Conservation (phyloP, 1,140 invertebrate genomes). For the Vanessa atalanta region DNA sequence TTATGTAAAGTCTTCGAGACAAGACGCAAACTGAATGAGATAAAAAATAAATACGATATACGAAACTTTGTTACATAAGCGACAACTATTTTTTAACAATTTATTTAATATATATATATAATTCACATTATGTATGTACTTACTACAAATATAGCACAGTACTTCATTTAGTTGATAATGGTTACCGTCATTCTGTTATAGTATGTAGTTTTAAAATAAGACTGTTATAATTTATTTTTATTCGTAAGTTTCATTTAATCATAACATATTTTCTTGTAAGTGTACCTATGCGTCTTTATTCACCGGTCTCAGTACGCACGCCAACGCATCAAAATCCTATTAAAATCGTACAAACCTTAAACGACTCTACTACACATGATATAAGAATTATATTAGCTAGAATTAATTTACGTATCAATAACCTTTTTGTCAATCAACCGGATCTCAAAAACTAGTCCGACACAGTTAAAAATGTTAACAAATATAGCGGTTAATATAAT, state of each 20-base stretch:
- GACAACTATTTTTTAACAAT: too few species aligned
- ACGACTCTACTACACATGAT: not conserved
- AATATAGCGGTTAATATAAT: slow-evolving; percentile 38
- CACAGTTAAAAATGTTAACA: slow-evolving; percentile 5
- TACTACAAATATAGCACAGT: not conserved
- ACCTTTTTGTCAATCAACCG: slow-evolving; percentile 39
- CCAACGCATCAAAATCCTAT: slow-evolving; percentile 10
- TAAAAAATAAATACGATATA: not conserved
- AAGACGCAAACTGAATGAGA: not conserved
- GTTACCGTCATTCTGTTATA: too few species aligned
- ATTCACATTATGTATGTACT: not conserved
- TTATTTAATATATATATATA: too few species aligned
- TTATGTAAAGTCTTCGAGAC: not conserved
- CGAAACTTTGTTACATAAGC: not conserved
- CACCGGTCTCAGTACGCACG: slow-evolving; percentile 8
- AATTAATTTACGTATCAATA: slow-evolving; percentile 7
- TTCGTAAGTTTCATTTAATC: too few species aligned
- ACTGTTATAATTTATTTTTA: too few species aligned
- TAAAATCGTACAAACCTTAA: not conserved
- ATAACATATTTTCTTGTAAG: not conserved
- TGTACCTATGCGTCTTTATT: not conserved
- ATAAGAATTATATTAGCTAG: slow-evolving; percentile 31
- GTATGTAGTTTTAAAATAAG: too few species aligned
- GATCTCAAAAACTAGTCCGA: slow-evolving; percentile 43
- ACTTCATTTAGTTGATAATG: not conserved